Evolutionary conservation across 2,888 invertebrate species (phyloP).

Genomic region (Lasioglossum malachurum): DNA sequence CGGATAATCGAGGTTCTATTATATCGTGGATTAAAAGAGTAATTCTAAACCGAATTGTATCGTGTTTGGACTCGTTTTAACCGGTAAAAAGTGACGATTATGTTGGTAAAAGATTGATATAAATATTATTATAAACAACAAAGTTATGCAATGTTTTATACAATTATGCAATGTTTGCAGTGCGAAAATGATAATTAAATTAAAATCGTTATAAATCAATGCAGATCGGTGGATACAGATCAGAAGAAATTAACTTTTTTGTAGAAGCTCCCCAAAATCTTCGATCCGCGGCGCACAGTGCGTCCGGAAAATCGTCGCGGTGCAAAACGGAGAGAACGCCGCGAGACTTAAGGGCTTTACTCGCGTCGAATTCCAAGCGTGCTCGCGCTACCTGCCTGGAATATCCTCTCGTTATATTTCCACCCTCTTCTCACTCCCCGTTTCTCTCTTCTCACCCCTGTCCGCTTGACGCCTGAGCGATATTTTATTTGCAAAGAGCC

Average conservation of each 20-base stretch:
- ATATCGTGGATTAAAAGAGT: not conserved
- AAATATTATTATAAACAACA: not conserved
- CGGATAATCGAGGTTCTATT: not conserved
- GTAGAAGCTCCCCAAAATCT: not conserved
- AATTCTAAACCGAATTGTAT: not conserved
- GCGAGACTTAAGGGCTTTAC: constrained; percentile 68
- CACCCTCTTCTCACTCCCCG: constrained; percentile 23
- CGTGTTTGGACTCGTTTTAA: not conserved
- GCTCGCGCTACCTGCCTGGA: constrained; percentile 73
- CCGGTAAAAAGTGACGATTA: not conserved
- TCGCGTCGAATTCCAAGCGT: constrained; percentile 73
- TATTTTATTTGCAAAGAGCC: constrained; percentile 80
- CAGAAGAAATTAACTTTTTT: not conserved
- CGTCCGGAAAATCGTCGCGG: constrained; percentile 28
- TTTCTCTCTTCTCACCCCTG: constrained; percentile 23
- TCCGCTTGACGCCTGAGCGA: constrained; percentile 67
- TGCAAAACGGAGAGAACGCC: constrained; percentile 35
- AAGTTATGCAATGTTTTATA: not conserved
- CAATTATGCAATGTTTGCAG: no score
- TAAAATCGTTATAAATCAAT: no score
- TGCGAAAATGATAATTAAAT: not conserved
- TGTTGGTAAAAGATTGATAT: not conserved
- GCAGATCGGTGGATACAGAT: not conserved
- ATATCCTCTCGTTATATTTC: constrained; percentile 76
- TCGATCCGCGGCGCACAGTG: not conserved